These are phyloP conservation scores for Nothobranchius kuhntae DNA, from an alignment of 2,113 vertebrate species.

Conservation along the genomic window DNA sequence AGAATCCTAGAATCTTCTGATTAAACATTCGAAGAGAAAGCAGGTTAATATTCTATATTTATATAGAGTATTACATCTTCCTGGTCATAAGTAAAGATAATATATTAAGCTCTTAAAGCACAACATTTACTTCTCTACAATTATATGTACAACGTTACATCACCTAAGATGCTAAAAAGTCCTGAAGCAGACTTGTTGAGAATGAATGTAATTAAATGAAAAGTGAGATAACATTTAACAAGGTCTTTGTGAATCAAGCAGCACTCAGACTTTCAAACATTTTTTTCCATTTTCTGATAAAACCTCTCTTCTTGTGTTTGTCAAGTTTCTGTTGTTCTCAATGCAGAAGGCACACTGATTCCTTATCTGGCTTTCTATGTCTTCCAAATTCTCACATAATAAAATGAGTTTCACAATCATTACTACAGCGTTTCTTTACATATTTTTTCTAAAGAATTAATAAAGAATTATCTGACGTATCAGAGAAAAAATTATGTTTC, in stretches of 20 bases:
- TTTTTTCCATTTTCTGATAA: slow-evolving; percentile 68
- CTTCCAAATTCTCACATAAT: slow-evolving; percentile 26
- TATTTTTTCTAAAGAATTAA: neutral
- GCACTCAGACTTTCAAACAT: slow-evolving; percentile 17
- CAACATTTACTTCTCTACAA: too few species aligned
- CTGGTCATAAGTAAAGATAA: too few species aligned
- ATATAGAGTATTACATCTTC: too few species aligned
- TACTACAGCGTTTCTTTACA: neutral
- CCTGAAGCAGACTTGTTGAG: slow-evolving; percentile 14
- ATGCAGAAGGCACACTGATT: slow-evolving; percentile 35
- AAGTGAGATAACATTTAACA: slow-evolving; percentile 7
- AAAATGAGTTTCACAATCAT: neutral
- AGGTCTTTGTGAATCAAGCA: slow-evolving; percentile 15
- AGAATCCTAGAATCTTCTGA: too few species aligned
- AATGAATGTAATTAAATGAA: slow-evolving; percentile 6
- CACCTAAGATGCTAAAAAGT: slow-evolving; percentile 6
- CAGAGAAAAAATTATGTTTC: slow-evolving; percentile 1
- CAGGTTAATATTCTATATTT: too few species aligned
- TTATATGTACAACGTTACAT: too few species aligned
- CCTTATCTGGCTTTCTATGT: slow-evolving; percentile 57
- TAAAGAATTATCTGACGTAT: neutral
- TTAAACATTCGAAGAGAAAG: too few species aligned
- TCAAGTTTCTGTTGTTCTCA: slow-evolving; percentile 26
- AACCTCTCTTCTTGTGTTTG: slow-evolving; percentile 12
- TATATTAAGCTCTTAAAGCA: too few species aligned